phyloP scores from a whole-genome alignment of 2,888 invertebrate genomes.

The Drosophila koepferae region DNA sequence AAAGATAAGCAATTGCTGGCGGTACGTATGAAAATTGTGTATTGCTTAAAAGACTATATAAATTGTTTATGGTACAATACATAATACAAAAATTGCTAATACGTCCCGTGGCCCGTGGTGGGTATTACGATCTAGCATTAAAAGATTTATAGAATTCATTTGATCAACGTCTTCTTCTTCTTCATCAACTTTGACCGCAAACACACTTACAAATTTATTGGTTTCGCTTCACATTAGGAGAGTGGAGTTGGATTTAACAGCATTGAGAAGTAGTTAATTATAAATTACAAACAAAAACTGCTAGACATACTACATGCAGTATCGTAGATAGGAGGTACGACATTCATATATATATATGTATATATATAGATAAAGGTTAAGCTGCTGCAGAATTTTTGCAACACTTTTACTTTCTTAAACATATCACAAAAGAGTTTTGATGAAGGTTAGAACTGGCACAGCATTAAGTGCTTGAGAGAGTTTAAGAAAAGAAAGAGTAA shows the following conservation, averaged over 20 bases:
- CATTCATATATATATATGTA: conserved; percentile 25
- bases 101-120: conserved; percentile 67
- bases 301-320: conserved; percentile 36
- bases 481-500: conserved; percentile 17
- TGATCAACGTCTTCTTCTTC: conserved; percentile 55
- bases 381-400: conserved; percentile 60
- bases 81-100: conserved; percentile 57
- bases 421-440: conserved; percentile 81
- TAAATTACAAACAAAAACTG: conserved; percentile 64
- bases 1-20: conserved; percentile 25
- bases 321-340: conserved; percentile 66
- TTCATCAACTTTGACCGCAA: conserved; percentile 39
- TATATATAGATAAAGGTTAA: conserved; percentile 11
- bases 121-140: conserved; percentile 23
- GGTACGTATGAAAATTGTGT: conserved; percentile 37
- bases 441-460: conserved; percentile 59
- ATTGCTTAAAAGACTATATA: conserved; percentile 56
- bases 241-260: conserved; percentile 46
- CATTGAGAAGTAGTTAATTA: conserved; percentile 50
- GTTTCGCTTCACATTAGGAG: conserved; percentile 56
- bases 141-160: conserved; percentile 39
- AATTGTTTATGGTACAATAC: conserved; percentile 40
- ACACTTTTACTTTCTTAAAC: conserved; percentile 67
- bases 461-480: conserved; percentile 28
- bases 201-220: conserved; percentile 73